Evolutionary conservation across 1,140 invertebrate species (phyloP), one percentile per base, ranked within the genome.

Genomic region (Sitophilus oryzae): DNA sequence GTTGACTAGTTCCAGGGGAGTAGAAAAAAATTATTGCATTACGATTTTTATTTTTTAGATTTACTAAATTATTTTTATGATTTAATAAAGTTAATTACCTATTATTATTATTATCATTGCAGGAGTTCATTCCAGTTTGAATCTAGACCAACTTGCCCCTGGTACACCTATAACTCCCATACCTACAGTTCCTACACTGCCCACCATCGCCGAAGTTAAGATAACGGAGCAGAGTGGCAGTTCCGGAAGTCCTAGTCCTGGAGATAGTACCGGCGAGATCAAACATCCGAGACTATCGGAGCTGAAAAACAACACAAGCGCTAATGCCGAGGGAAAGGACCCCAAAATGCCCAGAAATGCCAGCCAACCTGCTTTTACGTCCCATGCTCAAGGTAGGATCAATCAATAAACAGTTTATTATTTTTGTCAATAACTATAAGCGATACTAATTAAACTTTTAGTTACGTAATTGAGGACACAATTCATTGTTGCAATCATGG

Each of bases 51-150:
- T n/a, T n/a, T n/a, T n/a, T n/a, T n/a, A n/a, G n/a, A n/a, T n/a
- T n/a, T n/a, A n/a, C n/a, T n/a, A n/a, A n/a, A n/a, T n/a, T n/a
- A 3, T 18, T 43, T 4, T n/a, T 4, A 5, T 43, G 41, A 43
- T 14, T 43, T 14, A 14, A 5, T 43, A 5, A 6, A 6, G 11
- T n/a, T 4, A 37, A 6, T 37, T 4, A 25, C 8, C 30, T 46
- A 46, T 1, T 25, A 9, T 4, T 48, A 23, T 36, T 35, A 42
- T 52, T 14, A 30, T 30, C n/a, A n/a, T 52, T 38, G 11, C 35
- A 57, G 55, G 91, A 21, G 91, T 94, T 16, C 91, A 94, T 69
- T 93, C 91, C 9, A 93, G 88, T 64, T 81, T 94, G 57, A 89
- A 92, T 72, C 73, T 95, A 64, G 90, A 93, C 69, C 79, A 86